Evolutionary conservation across 2,113 vertebrate species (phyloP), one percentile per base, ranked within the genome.

Genomic region (Microcebus jonahi): DNA sequence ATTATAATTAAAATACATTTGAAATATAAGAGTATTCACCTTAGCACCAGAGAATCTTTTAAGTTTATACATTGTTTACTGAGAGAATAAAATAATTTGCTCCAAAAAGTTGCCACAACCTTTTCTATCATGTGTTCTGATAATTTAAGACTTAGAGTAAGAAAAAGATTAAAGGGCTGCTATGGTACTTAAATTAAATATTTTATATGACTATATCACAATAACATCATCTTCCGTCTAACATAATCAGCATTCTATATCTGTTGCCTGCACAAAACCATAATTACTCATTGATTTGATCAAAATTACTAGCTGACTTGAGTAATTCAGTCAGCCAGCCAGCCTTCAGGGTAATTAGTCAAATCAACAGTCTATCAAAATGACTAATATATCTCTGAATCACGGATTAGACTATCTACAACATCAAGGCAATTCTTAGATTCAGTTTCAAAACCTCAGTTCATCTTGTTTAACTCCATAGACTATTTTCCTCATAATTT

Each of bases 201-300:
- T 73, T 80, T 93, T 48, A 80, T n/a, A 31, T 12, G 10, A 91
- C 67, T 89, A 34, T 83, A 82, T 93, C 89, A 96, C 70, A 96
- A 93, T 90, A 86, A 81, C 50, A 92, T 81, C 93, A 94, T 65
- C 63, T 94, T 85, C 50, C 76, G 63, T 82, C 85, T 96, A 96
- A 71, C 88, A 96, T 63, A 87, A 90, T 97, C 91, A 95, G 83
- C 73, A 97, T 97, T 97, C 96, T 96, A 39, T 68, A 97, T 95
- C 84, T 96, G 96, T 45, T 97, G 90, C 87, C 80, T 93, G 87
- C 84, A 96, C 84, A 95, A 97, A 97, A 93, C 90, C 63, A n/a
- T 97, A 97, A 97, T 98, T 96, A 95, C 75, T 96, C 6, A 0
- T 80, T 97, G 97, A 97, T 97, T 97, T 96, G 83, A 96, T 92